phyloP scores from a whole-genome alignment of 2,113 vertebrate species.

The Enhydra lutris region DNA sequence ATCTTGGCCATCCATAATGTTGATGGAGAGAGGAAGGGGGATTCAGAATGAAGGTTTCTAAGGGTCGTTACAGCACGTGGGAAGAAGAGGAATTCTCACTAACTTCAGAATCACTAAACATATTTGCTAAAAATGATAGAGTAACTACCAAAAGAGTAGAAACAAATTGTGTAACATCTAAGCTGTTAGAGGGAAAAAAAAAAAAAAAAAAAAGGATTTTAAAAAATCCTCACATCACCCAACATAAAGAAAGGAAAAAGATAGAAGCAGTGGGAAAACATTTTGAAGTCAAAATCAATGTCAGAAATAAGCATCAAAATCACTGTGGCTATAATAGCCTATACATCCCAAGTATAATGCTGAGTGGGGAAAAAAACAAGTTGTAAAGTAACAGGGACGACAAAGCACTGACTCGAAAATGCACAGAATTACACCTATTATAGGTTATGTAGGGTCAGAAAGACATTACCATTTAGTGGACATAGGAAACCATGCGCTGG shows the following conservation, averaged over 20 bases:
- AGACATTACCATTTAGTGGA: neutral
- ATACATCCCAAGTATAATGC: neutral
- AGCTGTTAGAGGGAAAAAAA: neutral
- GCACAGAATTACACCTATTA: neutral
- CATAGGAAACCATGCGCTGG: neutral
- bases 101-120: neutral
- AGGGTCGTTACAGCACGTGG: neutral
- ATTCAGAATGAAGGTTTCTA: neutral
- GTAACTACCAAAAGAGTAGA: neutral
- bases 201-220: neutral
- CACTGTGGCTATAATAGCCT: neutral
- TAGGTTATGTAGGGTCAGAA: neutral
- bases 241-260: neutral
- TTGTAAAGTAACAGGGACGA: neutral
- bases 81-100: neutral
- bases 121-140: neutral
- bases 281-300: neutral
- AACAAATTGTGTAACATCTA: neutral
- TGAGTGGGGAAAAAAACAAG: neutral
- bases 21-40: neutral
- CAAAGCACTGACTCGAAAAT: neutral
- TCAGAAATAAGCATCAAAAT: constrained; percentile 22
- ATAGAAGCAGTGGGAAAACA: neutral
- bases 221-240: neutral
- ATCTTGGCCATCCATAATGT: neutral